Conservation (phyloP, 2,888 invertebrate genomes). For the Ormyrus pomaceus region DNA sequence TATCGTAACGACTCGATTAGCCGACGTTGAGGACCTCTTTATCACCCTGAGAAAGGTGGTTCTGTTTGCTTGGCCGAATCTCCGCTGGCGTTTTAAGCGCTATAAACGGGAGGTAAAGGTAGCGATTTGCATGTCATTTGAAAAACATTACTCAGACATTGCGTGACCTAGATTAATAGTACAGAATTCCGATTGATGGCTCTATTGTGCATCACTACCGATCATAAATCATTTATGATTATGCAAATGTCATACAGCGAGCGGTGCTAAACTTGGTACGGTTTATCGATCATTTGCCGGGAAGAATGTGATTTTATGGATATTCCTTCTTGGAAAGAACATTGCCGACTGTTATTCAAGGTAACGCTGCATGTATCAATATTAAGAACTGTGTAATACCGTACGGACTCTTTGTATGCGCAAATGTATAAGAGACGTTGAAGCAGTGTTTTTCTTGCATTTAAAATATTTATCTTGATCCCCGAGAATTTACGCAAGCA, state of each 20-base stretch:
- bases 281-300: conserved; percentile 12
- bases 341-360: neutral
- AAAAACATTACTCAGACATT: conserved; percentile 32
- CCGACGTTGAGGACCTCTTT: neutral
- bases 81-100: neutral
- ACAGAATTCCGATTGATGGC: conserved; percentile 37
- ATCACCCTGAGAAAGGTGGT: too few species aligned
- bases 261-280: neutral
- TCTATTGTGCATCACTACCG: conserved; percentile 38
- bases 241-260: conserved; percentile 18
- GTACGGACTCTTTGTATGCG: conserved; percentile 12
- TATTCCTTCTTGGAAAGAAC: conserved; percentile 20
- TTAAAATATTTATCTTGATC: neutral
- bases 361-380: conserved; percentile 3
- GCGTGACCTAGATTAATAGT: conserved; percentile 27
- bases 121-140: neutral
- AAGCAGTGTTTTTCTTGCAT: conserved; percentile 19
- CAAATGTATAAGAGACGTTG: conserved; percentile 11
- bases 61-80: too few species aligned
- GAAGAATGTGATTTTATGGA: conserved; percentile 11
- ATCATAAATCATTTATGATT: conserved; percentile 33
- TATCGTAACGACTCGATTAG: conserved; percentile 13
- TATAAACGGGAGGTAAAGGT: neutral
- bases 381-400: neutral
- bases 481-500: neutral